Evolutionary conservation across 1,140 invertebrate species (phyloP), one percentile per base, ranked within the genome.

Genomic region (Neodiprion virginianus): DNA sequence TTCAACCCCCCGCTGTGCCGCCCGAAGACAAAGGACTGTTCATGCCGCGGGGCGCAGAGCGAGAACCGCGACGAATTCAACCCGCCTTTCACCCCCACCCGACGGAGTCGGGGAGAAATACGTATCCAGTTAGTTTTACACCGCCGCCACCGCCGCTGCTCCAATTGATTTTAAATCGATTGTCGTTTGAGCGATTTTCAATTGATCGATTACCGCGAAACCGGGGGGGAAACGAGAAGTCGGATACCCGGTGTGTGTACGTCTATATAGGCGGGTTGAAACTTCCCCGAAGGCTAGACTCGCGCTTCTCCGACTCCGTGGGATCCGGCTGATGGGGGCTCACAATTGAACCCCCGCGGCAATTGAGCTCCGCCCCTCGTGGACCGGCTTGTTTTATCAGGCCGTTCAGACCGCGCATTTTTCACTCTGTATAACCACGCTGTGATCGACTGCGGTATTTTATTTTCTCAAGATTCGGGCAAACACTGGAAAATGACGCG

Each of bases 91-190:
- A 40, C 28, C 28, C 28, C 28, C 28, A 0, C 28, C 28, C 28
- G 77, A 75, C 78, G 75, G 81, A 79, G n/a, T 14, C 78, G n/a
- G 53, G 79, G 80, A 87, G 82, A 86, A 86, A 87, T 85, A 87
- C 83, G 84, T 87, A 87, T 83, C 84, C 82, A 83, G 84, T 86
- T 86, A 86, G 85, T 87, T 86, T 86, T 87, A 85, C 84, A 87
- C 80, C 77, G n/a, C 53, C 53, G 11, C 11, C 53, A 17, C 53
- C 11, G 53, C 3, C 28, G 83, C 79, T 80, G 79, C 80, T 86
- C 78, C 83, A 84, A 86, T 86, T 86, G 85, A 87, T 87, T 87
- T 77, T 82, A 83, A 86, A 87, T 86, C 84, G 84, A 86, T 86
- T 86, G 84, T 85, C 84, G 83, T 85, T 85, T 77, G 80, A 86